Evolutionary conservation across 2,888 invertebrate species (phyloP).

Genomic region (Chesias legatella): DNA sequence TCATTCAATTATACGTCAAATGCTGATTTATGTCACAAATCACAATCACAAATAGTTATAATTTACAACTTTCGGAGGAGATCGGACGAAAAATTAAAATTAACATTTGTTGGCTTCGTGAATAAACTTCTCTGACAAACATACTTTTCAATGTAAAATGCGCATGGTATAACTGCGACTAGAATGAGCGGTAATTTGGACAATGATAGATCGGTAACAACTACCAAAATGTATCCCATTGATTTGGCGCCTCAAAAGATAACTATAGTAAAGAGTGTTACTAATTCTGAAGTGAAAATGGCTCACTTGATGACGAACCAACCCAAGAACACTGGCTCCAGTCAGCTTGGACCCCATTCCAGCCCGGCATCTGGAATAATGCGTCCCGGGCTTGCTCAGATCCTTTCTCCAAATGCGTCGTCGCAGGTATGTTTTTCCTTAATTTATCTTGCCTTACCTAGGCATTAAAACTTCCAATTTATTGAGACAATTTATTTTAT

Average conservation of each 20-base stretch:
- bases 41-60: constrained; percentile 16
- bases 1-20: constrained; percentile 7
- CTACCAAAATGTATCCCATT: constrained; percentile 79
- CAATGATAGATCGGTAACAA: constrained; percentile 78
- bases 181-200: constrained; percentile 74
- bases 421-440: constrained; percentile 54
- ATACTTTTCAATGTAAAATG: constrained; percentile 10
- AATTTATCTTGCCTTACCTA: constrained; percentile 2
- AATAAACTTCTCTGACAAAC: constrained; percentile 6
- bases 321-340: constrained; percentile 55
- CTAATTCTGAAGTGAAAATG: constrained; percentile 72
- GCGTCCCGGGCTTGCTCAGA: constrained; percentile 69
- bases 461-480: too few species aligned
- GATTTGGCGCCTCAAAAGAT: constrained; percentile 78
- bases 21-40: constrained; percentile 19
- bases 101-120: constrained; percentile 1
- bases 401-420: constrained; percentile 66
- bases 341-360: constrained; percentile 64
- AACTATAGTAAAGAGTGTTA: constrained; percentile 71
- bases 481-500: too few species aligned
- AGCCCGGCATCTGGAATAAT: constrained; percentile 60
- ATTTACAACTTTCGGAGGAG: constrained; percentile 2
- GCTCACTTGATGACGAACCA: constrained; percentile 68
- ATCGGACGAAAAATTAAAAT: background rate
- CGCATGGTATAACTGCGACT: constrained; percentile 16